Evolutionary conservation across 2,797 vertebrate species (phyloP), one percentile per base, ranked within the genome.

Genomic region (Heteromormyrus szaboi): DNA sequence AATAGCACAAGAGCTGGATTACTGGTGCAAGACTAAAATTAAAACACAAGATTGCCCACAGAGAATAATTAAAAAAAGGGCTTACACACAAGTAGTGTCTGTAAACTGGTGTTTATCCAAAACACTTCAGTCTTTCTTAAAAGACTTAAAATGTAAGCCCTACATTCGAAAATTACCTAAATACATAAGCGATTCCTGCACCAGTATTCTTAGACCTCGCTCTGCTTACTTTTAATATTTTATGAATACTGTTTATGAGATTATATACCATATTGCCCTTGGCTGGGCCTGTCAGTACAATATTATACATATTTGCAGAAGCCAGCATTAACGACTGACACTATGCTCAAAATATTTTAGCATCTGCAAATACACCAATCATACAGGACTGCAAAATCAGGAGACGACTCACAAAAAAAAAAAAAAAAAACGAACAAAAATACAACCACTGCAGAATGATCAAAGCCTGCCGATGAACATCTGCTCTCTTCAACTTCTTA

Each of bases 1-100:
- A 91, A 93, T 91, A 92, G 93, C 25, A 37, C 88, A 91, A 59
- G 91, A 92, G 91, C 90, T 46, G 89, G 89, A 93, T 95, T 96
- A 95, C 96, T 96, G 96, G 96, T 96, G 94, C 95, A 96, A 96
- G 95, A 96, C 94, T 89, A 95, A 93, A 92, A 89, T 89, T 90
- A 93, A 87, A 90, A 90, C 91, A 91, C 86, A 92, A 92, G 94
- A 92, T 92, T 91, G 91, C 93, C 93, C 93, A 94, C 91, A 91
- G 92, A 94, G 91, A 91, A 86, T 87, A 88, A 91, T 89, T 86
- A 44, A 87, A 90, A 85, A n/a, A 87, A 87, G 76, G 91, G 81
- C 90, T 92, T 90, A 9, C 33, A 89, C 89, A 89, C 88, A 76
- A 50, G 25, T 88, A 92, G 92, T 83, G 89, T 85, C 54, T 83